A percentile compares a stretch with the other conserved stretches of the same genome.
Conservation (phyloP, 2,888 invertebrate species). For the Geotrupes spiniger region DNA sequence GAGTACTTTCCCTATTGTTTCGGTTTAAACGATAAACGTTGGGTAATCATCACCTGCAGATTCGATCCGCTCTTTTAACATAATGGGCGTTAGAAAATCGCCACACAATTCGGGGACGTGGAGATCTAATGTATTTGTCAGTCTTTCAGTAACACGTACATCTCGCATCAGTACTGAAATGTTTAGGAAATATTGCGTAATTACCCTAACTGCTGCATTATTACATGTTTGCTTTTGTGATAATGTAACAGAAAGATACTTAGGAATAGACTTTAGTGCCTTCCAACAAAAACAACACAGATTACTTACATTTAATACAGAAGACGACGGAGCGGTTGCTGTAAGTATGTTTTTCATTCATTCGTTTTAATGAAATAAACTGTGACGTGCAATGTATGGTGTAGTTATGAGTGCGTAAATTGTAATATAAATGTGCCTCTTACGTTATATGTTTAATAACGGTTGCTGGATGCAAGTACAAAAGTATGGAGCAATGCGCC, state of each 20-base stretch:
- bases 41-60: conserved; percentile 14
- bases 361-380: too few relatives aligned
- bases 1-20: conserved; percentile 19
- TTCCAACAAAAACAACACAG: conserved; percentile 39
- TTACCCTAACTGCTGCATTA: background rate
- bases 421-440: too few relatives aligned
- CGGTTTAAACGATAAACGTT: conserved; percentile 13
- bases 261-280: conserved; percentile 16
- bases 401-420: too few relatives aligned
- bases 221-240: conserved; percentile 10
- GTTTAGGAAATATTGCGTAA: conserved; percentile 3
- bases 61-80: conserved; percentile 13
- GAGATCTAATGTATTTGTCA: background rate
- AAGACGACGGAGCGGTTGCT: conserved; percentile 53
- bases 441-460: too few relatives aligned
- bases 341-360: conserved; percentile 49
- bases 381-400: too few relatives aligned
- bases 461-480: too few relatives aligned
- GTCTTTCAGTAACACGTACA: too few relatives aligned
- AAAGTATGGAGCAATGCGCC: too few relatives aligned
- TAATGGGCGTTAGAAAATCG: conserved; percentile 12
- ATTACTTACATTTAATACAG: conserved; percentile 58
- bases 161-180: too few relatives aligned
- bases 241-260: conserved; percentile 25
- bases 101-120: background rate